A percentile compares a stretch with the other conserved stretches of the same genome.
Conservation (phyloP, 2,113 vertebrate species). For the Rousettus leschenaultii region DNA sequence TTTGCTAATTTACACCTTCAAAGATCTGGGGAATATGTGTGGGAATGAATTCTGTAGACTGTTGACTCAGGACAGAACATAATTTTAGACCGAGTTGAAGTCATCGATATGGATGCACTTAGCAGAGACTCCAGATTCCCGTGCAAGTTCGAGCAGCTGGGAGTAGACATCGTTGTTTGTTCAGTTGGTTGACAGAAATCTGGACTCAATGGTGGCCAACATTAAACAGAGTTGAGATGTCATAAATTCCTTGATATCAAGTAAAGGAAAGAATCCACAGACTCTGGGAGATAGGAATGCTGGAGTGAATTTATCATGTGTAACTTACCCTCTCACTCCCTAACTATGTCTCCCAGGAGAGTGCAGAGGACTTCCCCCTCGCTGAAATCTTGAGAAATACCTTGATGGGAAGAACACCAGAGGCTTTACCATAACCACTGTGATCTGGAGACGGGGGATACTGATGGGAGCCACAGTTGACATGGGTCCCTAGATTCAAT, state of each 20-base stretch:
- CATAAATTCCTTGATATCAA: slow-evolving; percentile 71
- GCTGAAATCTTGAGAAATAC: slow-evolving; percentile 62
- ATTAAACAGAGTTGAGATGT: slow-evolving; percentile 66
- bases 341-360: slow-evolving; percentile 39
- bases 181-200: slow-evolving; percentile 66
- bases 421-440: neutral
- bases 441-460: neutral
- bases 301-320: slow-evolving; percentile 55
- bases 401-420: neutral
- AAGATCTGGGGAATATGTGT: neutral
- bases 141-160: slow-evolving; percentile 56
- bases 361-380: neutral
- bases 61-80: neutral
- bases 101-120: neutral
- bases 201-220: slow-evolving; percentile 59
- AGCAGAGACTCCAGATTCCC: neutral
- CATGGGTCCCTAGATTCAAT: neutral
- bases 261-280: slow-evolving; percentile 61
- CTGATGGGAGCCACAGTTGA: neutral
- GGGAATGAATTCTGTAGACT: neutral
- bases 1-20: slow-evolving; percentile 31
- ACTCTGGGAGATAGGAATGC: slow-evolving; percentile 59
- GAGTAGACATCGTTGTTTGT: slow-evolving; percentile 56
- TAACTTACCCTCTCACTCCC: neutral
- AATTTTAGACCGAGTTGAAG: neutral